Conservation (phyloP, 2,797 vertebrate species). For the Lutra lutra region DNA sequence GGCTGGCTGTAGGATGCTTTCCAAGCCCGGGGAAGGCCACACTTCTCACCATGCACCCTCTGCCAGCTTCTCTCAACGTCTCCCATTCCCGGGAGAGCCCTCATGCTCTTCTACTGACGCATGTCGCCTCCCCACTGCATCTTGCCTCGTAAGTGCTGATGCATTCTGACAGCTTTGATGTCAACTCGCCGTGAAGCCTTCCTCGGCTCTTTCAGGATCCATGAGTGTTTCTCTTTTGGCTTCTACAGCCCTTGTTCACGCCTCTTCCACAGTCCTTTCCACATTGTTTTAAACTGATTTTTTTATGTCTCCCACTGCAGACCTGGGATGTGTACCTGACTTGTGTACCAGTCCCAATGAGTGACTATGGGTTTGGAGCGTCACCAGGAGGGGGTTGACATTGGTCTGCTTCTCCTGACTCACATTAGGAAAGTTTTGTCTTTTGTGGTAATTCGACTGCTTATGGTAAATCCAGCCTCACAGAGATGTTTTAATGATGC, state of each 20-base stretch:
- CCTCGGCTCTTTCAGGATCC: neutral
- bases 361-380: neutral
- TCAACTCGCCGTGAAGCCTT: neutral
- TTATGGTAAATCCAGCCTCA: neutral
- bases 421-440: conserved; percentile 1
- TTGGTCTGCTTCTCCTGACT: neutral
- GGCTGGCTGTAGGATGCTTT: neutral
- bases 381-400: neutral
- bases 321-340: neutral
- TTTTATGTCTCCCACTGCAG: neutral
- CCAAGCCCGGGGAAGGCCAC: neutral
- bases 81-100: neutral
- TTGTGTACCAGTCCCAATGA: neutral
- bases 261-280: neutral
- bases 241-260: neutral
- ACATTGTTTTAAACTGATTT: neutral
- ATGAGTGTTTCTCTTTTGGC: neutral
- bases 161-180: neutral
- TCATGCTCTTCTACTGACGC: neutral
- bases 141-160: neutral
- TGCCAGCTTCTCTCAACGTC: neutral
- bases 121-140: fast-evolving
- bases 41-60: neutral
- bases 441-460: neutral
- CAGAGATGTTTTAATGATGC: neutral